Evolutionary conservation across 2,797 vertebrate species (phyloP), one percentile per base, ranked within the genome.

Genomic region (Molossus alvarezi): DNA sequence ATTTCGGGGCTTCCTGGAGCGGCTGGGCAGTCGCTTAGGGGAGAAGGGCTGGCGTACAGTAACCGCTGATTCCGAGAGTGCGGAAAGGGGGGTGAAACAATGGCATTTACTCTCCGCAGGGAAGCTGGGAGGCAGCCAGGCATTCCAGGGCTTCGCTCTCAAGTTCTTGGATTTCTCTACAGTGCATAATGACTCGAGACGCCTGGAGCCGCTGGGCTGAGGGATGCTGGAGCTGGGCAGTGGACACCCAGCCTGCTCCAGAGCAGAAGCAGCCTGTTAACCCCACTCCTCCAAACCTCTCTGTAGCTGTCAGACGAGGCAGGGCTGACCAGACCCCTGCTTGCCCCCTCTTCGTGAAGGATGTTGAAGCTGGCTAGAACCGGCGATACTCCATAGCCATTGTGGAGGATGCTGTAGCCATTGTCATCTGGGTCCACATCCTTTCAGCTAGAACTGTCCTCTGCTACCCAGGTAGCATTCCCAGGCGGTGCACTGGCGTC

Each of bases 121-220:
- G 92, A 90, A 92, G 97, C 95, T 97, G 95, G 97, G 91, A 97
- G 97, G 87, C 88, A 84, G 95, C 85, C 73, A 85, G 76, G 79
- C 96, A 91, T 94, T 97, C 94, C 95, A 94, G 73, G 65, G 91
- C 94, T 33, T 11, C 58, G 95, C 81, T 97, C 65, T 92, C 29
- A 21, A 71, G 96, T 94, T 97, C 94, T 94, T 95, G 76, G 14
- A 95, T 96, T 88, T 83, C 67, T 95, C 94, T 58, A 9, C 83
- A 18, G 94, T 84, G 95, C 73, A 94, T 53, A 88, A 21, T 64
- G 60, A 0, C 73, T 1, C 89, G 73, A 23, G 0, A 65, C 88
- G 84, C 20, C 53, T 79, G 69, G 71, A 96, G 92, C 88, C 0
- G 0, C 79, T 0, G 0, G 41, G 27, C 45, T 88, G 53, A 0